These are phyloP conservation scores for Magallana angulata DNA, from an alignment of 1,140 invertebrate genomes.

Conservation along the genomic window DNA sequence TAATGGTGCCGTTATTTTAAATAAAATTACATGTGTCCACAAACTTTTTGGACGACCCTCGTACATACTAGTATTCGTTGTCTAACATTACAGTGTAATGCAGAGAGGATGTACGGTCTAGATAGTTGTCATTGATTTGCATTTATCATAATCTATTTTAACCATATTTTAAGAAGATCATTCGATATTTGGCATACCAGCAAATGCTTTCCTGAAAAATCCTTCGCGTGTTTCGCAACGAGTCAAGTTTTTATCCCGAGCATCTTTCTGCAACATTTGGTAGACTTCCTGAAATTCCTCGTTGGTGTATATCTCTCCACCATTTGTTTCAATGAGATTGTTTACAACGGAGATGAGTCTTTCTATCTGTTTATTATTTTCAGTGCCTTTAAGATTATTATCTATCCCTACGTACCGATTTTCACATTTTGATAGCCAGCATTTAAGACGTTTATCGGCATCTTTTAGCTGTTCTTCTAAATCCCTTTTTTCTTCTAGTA, in stretches of 20 bases:
- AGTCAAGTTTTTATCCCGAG: background rate
- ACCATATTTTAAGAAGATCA: too few relatives aligned
- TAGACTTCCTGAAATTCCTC: background rate
- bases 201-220: too few relatives aligned
- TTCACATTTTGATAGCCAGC: background rate
- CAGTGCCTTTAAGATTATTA: background rate
- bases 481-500: background rate
- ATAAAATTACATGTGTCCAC: too few relatives aligned
- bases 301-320: background rate
- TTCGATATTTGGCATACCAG: too few relatives aligned
- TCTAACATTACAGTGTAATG: too few relatives aligned
- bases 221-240: background rate
- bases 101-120: too few relatives aligned
- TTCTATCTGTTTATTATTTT: background rate
- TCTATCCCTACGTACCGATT: background rate
- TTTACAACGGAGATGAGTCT: background rate
- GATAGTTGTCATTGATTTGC: too few relatives aligned
- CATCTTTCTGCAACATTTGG: background rate
- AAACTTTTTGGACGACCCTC: too few relatives aligned
- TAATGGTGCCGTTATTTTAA: too few relatives aligned
- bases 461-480: background rate
- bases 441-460: background rate
- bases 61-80: too few relatives aligned
- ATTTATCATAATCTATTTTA: too few relatives aligned
- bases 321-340: background rate